phyloP scores from a whole-genome alignment of 2,113 vertebrate genomes.

The Phasianus colchicus region DNA sequence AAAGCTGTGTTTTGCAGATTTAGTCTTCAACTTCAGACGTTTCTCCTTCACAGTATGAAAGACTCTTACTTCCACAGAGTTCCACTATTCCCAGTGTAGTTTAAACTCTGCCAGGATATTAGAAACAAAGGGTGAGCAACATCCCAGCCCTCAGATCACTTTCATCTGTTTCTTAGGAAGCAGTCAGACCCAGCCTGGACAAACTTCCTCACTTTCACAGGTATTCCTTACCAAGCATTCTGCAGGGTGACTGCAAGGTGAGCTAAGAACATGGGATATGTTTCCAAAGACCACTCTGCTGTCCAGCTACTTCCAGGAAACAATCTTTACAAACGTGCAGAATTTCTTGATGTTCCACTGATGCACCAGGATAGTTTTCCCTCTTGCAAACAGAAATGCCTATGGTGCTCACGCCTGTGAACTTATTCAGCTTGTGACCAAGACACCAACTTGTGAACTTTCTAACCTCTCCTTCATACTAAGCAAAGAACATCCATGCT shows the following conservation, averaged over 20 bases:
- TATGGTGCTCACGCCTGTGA: not conserved
- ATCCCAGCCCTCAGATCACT: not conserved
- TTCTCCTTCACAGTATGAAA: not conserved
- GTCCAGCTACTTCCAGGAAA: not conserved
- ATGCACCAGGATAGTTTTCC: not conserved
- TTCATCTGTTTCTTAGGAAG: not conserved
- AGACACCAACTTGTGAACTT: not conserved
- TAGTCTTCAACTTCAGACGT: not conserved
- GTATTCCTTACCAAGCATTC: not conserved
- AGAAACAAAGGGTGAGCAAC: not conserved
- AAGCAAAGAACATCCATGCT: not conserved
- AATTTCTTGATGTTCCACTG: not conserved
- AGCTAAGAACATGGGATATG: not conserved
- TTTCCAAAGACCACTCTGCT: not conserved
- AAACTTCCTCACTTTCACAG: not conserved
- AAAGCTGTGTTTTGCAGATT: not conserved
- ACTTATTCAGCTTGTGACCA: not conserved
- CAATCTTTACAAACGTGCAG: not conserved
- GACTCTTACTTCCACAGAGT: not conserved
- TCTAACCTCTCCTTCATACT: not conserved
- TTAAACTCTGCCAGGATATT: not conserved
- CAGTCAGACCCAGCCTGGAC: not conserved
- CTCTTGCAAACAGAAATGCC: not conserved
- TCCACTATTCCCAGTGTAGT: not conserved
- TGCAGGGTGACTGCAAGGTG: not conserved